Percentiles rank a stretch among this genome's conserved stretches.
Evolutionary conservation across 2,797 vertebrate genomes (phyloP).

Genomic region (Aplochiton taeniatus): DNA sequence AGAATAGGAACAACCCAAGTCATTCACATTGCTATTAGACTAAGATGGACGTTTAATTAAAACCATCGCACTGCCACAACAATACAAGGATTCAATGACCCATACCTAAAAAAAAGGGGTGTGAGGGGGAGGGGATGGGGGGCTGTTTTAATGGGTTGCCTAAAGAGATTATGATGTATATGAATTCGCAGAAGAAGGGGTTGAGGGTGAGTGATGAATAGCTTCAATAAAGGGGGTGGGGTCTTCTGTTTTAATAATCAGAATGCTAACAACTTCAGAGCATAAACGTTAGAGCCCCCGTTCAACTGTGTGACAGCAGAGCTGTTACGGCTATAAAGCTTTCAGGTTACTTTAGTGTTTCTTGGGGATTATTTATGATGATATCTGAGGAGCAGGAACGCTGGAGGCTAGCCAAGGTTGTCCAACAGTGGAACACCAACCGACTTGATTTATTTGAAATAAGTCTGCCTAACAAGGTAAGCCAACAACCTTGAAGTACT

Average conservation of each 20-base stretch:
- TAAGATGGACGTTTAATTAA: slow-evolving; percentile 34
- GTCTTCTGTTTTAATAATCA: not conserved
- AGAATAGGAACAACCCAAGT: slow-evolving; percentile 4
- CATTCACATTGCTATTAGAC: not conserved
- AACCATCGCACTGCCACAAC: slow-evolving; percentile 41
- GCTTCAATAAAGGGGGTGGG: slow-evolving; percentile 12
- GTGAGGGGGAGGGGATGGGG: slow-evolving; percentile 26
- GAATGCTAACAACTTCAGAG: not conserved
- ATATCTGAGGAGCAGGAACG: slow-evolving; percentile 76
- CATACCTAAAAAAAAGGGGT: slow-evolving; percentile 58
- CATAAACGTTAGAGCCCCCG: not conserved
- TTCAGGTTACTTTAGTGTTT: slow-evolving; percentile 2
- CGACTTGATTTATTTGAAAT: slow-evolving; percentile 92
- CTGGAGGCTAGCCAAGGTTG: slow-evolving; percentile 81
- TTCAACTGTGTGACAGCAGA: not conserved
- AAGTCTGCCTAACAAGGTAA: slow-evolving; percentile 88
- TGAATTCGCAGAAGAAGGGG: slow-evolving; percentile 26
- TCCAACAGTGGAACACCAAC: slow-evolving; percentile 88
- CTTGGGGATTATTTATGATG: slow-evolving; percentile 19
- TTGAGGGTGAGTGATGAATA: slow-evolving; percentile 23
- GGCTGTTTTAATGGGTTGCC: slow-evolving; percentile 18
- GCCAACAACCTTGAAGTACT: slow-evolving; percentile 25
- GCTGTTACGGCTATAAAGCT: too few species aligned
- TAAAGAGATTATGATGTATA: slow-evolving; percentile 36
- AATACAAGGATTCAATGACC: slow-evolving; percentile 71